These are phyloP conservation scores for Oncorhynchus tshawytscha DNA, from an alignment of 2,113 vertebrate genomes.

Conservation along the genomic window DNA sequence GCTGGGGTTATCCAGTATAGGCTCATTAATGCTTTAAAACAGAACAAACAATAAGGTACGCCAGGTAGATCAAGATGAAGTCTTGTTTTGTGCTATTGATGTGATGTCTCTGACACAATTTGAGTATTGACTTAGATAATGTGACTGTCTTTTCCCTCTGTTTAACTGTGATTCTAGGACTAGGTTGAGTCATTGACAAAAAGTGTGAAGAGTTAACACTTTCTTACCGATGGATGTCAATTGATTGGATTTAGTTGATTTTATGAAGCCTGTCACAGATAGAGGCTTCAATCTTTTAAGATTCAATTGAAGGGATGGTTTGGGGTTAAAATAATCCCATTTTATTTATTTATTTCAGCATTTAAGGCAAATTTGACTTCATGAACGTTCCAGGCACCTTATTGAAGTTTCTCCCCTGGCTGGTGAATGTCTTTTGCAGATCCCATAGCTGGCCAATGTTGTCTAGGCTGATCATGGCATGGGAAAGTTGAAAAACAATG, in stretches of 20 bases:
- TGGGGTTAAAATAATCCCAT: background rate
- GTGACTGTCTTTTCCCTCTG: background rate
- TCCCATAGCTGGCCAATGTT: background rate
- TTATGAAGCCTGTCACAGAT: background rate
- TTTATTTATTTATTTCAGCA: background rate
- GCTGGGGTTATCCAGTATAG: background rate
- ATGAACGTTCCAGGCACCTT: background rate
- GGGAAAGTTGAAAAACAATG: background rate
- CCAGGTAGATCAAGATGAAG: background rate
- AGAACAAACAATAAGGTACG: background rate
- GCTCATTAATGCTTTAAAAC: background rate
- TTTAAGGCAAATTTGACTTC: background rate
- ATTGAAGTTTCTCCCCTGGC: background rate
- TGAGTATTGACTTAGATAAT: background rate
- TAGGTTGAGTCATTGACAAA: too few species aligned
- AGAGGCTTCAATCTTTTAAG: background rate
- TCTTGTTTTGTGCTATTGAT: too few species aligned
- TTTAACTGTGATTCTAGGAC: background rate
- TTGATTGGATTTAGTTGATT: background rate
- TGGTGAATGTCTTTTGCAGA: slow-evolving; percentile 4
- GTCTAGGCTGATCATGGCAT: background rate
- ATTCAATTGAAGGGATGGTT: background rate
- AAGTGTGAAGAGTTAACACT: background rate
- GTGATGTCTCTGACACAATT: too few species aligned
- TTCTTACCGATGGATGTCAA: background rate